Evolutionary conservation across 2,797 vertebrate genomes (phyloP).

Genomic region (Sternarchorhynchus goeldii): DNA sequence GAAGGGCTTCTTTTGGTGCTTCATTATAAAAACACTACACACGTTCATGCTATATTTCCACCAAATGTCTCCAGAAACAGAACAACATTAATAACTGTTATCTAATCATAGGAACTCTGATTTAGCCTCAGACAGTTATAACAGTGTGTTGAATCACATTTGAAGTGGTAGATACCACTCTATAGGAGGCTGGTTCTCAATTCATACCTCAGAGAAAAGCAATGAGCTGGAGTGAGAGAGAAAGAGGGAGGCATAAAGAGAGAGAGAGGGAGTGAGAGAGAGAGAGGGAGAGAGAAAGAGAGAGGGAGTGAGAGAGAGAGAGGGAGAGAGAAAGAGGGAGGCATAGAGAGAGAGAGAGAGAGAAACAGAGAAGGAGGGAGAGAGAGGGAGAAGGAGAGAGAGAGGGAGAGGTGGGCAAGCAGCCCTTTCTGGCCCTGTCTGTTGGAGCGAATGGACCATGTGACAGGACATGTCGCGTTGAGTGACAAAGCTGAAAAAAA

Average conservation of each 20-base stretch:
- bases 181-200: slow-evolving; percentile 26
- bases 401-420: slow-evolving; percentile 19
- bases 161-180: slow-evolving; percentile 45
- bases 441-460: slow-evolving; percentile 55
- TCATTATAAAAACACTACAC: background rate
- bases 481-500: slow-evolving; percentile 57
- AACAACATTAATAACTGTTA: slow-evolving; percentile 48
- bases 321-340: slow-evolving; percentile 2
- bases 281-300: background rate
- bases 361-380: background rate
- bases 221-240: background rate
- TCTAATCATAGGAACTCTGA: slow-evolving; percentile 39
- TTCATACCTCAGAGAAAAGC: slow-evolving; percentile 21
- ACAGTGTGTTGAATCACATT: slow-evolving; percentile 3
- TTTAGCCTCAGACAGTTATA: slow-evolving; percentile 40
- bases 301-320: background rate
- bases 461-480: slow-evolving; percentile 58
- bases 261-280: slow-evolving; percentile 16
- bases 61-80: slow-evolving; percentile 31
- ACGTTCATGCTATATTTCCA: background rate
- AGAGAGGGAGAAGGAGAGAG: slow-evolving; percentile 2
- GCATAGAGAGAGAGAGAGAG: slow-evolving; percentile 19
- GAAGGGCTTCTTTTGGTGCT: background rate
- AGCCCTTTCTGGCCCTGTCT: slow-evolving; percentile 42
- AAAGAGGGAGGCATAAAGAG: background rate